These are phyloP conservation scores for Cettia cetti DNA, from an alignment of 2,113 vertebrate genomes.

Conservation along the genomic window DNA sequence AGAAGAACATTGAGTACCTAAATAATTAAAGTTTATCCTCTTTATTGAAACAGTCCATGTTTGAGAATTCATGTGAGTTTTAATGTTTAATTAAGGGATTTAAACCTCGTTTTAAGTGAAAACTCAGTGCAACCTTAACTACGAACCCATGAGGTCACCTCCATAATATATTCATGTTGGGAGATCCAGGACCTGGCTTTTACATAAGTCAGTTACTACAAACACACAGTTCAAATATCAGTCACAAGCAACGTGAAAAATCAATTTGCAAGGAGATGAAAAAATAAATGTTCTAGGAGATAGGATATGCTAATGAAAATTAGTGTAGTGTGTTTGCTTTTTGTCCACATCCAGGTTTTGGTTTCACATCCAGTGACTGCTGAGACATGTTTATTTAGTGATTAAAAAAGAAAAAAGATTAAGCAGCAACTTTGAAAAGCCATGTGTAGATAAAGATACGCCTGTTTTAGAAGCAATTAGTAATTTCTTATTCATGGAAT, in stretches of 20 bases:
- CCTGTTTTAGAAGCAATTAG: slow-evolving; percentile 39
- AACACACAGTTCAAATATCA: slow-evolving; percentile 64
- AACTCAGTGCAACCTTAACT: slow-evolving; percentile 39
- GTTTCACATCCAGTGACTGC: slow-evolving; percentile 25
- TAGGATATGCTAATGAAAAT: slow-evolving; percentile 62
- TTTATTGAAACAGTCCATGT: slow-evolving; percentile 56
- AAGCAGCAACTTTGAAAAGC: slow-evolving; percentile 43
- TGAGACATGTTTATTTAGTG: slow-evolving; percentile 47
- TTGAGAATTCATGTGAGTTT: slow-evolving; percentile 34
- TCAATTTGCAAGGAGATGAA: slow-evolving; percentile 62
- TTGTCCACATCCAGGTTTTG: slow-evolving; percentile 43
- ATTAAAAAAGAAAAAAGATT: slow-evolving; percentile 52
- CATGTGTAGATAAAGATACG: slow-evolving; percentile 31
- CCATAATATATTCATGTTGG: slow-evolving; percentile 50
- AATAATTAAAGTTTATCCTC: slow-evolving; percentile 64
- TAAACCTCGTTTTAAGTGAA: slow-evolving; percentile 53
- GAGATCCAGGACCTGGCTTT: slow-evolving; percentile 42
- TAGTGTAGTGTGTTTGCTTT: slow-evolving; percentile 48
- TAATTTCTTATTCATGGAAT: slow-evolving; percentile 44
- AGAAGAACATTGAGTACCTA: slow-evolving; percentile 35
- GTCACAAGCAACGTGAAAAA: slow-evolving; percentile 49
- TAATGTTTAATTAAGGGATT: slow-evolving; percentile 66
- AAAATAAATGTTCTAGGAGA: slow-evolving; percentile 62
- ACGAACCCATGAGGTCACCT: neutral
- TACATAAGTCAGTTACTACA: slow-evolving; percentile 56